These are phyloP conservation scores for Mimachlamys varia DNA, from an alignment of 2,888 invertebrate genomes.

Conservation along the genomic window DNA sequence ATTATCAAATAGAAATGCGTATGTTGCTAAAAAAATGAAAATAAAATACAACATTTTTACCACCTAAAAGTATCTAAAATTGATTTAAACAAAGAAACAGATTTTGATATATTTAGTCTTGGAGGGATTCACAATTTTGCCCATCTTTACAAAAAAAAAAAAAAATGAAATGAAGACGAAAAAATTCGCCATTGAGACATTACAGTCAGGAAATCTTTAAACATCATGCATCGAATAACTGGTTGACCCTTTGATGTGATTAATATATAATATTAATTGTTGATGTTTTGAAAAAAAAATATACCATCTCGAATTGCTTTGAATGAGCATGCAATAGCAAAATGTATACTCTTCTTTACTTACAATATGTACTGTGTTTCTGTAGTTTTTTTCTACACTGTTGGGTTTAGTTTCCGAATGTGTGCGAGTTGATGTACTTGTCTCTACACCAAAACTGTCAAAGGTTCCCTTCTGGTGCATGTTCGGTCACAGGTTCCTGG, in stretches of 20 bases:
- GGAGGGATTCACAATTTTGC: too few relatives aligned
- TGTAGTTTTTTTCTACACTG: not conserved
- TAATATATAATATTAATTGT: slow-evolving; percentile 23
- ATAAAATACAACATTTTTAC: too few relatives aligned
- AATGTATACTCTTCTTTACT: not conserved
- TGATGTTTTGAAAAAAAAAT: slow-evolving; percentile 16
- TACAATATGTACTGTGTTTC: not conserved
- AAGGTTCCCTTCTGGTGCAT: not conserved
- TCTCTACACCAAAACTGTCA: not conserved
- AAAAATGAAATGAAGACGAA: too few relatives aligned
- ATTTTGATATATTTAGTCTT: too few relatives aligned
- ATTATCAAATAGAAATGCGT: too few relatives aligned
- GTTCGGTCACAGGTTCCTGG: not conserved
- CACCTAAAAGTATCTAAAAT: too few relatives aligned
- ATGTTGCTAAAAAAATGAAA: too few relatives aligned
- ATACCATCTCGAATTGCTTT: slow-evolving; percentile 9
- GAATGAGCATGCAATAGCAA: not conserved
- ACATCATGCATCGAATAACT: slow-evolving; percentile 29
- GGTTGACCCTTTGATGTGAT: slow-evolving; percentile 17
- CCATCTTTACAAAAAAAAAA: too few relatives aligned
- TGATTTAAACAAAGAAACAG: too few relatives aligned
- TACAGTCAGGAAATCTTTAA: not conserved
- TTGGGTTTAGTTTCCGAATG: not conserved
- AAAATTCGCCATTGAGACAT: not conserved
- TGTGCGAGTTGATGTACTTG: not conserved